A percentile compares a stretch with the other conserved stretches of the same genome.
Evolutionary conservation across 2,888 invertebrate species (phyloP).

Genomic region (Gordius sp.): DNA sequence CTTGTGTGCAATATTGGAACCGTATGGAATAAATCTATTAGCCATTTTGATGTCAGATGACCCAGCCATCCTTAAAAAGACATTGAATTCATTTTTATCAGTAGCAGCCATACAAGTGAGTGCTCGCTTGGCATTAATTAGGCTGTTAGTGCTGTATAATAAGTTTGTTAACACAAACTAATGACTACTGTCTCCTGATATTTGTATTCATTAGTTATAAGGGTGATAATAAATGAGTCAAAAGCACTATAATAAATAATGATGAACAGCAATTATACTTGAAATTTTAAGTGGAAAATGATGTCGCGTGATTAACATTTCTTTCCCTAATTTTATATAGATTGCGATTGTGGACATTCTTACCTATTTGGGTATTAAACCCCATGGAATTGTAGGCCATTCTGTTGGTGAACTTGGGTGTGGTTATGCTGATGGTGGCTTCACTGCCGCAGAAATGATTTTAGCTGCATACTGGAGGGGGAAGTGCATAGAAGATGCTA

Average conservation of each 20-base stretch:
- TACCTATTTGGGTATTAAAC: constrained; percentile 42
- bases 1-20: constrained; percentile 39
- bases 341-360: constrained; percentile 75
- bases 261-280: neutral
- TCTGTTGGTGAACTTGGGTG: constrained; percentile 72
- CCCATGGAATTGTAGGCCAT: constrained; percentile 84
- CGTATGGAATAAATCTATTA: constrained; percentile 54
- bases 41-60: constrained; percentile 38
- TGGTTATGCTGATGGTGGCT: constrained; percentile 79
- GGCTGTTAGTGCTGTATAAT: no score
- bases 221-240: constrained; percentile 14
- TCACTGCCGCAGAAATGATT: constrained; percentile 73
- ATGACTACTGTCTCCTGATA: no score
- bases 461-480: constrained; percentile 78
- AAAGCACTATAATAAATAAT: constrained; percentile 6
- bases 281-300: neutral
- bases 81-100: constrained; percentile 62
- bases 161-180: no score
- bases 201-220: no score
- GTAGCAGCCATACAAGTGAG: constrained; percentile 78
- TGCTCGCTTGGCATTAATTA: no score
- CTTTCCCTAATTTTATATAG: constrained; percentile 25
- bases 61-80: constrained; percentile 34
- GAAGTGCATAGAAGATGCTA: constrained; percentile 48
- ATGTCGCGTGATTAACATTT: neutral